Evolutionary conservation across 92 coral and sea anemone species (phyloP).

Genomic region (Phenganax marumi): DNA sequence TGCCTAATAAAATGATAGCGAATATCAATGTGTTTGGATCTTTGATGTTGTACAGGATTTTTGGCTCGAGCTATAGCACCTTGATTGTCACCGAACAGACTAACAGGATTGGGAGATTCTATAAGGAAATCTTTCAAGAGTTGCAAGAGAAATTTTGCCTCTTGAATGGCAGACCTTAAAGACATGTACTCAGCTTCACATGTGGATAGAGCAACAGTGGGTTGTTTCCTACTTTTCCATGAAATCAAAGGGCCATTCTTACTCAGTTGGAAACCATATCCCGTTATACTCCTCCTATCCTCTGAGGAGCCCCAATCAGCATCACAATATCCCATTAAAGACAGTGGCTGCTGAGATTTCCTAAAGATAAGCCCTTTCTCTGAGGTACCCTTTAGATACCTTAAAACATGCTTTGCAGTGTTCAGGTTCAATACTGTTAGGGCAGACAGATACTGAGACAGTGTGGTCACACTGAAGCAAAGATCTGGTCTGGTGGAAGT

Average conservation of each 20-base stretch:
- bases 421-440: constrained; percentile 44
- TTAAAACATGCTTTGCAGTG: no score
- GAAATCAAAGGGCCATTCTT: constrained; percentile 11
- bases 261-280: background rate
- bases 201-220: no score
- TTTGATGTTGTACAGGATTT: no score
- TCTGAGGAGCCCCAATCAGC: constrained; percentile 42
- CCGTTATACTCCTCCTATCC: constrained; percentile 19
- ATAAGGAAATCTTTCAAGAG: no score
- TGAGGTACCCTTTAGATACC: constrained; percentile 43
- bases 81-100: constrained; percentile 12
- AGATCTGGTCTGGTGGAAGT: constrained; percentile 19
- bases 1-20: no score
- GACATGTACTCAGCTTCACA: constrained; percentile 29
- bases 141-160: background rate
- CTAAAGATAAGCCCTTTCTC: constrained; percentile 36
- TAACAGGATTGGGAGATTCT: no score
- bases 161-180: background rate
- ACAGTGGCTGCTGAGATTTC: background rate
- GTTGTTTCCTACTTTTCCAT: constrained; percentile 17
- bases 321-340: constrained; percentile 45
- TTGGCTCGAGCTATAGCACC: constrained; percentile 25
- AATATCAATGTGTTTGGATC: no score
- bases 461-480: constrained; percentile 27
- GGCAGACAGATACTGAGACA: constrained; percentile 31